Conservation (phyloP, 2,888 invertebrate genomes). For the Phanerotoma sp. region DNA sequence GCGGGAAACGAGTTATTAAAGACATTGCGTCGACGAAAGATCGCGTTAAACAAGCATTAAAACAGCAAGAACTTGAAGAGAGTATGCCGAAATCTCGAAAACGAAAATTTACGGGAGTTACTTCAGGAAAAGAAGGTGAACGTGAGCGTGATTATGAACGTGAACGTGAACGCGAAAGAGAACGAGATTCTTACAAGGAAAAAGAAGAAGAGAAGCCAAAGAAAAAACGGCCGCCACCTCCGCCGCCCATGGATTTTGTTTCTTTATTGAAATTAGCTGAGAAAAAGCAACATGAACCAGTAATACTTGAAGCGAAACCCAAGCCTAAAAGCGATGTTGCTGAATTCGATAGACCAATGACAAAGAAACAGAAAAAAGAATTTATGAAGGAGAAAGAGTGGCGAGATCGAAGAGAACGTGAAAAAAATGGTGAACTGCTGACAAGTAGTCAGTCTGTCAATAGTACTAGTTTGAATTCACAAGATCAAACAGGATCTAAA, state of each 20-base stretch:
- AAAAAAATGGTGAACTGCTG: constrained; percentile 31
- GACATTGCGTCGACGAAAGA: constrained; percentile 61
- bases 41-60: constrained; percentile 75
- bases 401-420: constrained; percentile 59
- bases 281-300: constrained; percentile 79
- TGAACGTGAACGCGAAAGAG: constrained; percentile 49
- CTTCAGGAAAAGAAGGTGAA: constrained; percentile 36
- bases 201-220: constrained; percentile 56
- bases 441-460: constrained; percentile 5
- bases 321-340: constrained; percentile 52
- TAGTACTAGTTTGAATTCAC: neutral
- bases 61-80: constrained; percentile 72
- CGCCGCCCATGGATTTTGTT: constrained; percentile 78
- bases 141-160: too few relatives aligned
- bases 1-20: constrained; percentile 60
- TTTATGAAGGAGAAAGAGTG: constrained; percentile 71
- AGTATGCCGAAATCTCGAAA: constrained; percentile 68
- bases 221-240: constrained; percentile 63
- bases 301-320: constrained; percentile 63
- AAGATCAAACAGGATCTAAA: constrained; percentile 17
- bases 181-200: constrained; percentile 35
- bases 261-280: constrained; percentile 80
- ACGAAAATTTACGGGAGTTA: constrained; percentile 52
- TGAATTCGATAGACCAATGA: constrained; percentile 71
- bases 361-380: constrained; percentile 77